These are phyloP conservation scores for Heliconius hortense DNA, from an alignment of 2,888 invertebrate species.

Conservation along the genomic window DNA sequence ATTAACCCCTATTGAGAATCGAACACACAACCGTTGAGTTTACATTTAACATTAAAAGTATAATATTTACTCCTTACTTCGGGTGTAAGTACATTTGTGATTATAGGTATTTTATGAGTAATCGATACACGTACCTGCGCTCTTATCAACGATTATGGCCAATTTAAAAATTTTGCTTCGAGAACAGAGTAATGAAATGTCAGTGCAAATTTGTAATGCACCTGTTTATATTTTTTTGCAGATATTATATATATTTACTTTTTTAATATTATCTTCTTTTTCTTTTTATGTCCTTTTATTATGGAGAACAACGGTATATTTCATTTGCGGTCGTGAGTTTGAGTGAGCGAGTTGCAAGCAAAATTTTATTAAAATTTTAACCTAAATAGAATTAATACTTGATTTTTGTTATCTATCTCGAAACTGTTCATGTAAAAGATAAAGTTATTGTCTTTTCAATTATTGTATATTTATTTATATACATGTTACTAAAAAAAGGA, in stretches of 20 bases:
- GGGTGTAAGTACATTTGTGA: background rate
- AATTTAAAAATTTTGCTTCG: slow-evolving; percentile 39
- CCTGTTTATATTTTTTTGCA: background rate
- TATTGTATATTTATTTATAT: too few relatives aligned
- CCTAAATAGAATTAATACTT: too few relatives aligned
- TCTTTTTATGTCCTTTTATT: background rate
- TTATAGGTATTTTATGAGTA: slow-evolving; percentile 11
- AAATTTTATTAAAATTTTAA: too few relatives aligned
- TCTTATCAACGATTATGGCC: slow-evolving; percentile 39
- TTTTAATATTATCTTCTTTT: background rate
- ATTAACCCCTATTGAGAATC: background rate
- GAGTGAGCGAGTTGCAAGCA: too few relatives aligned
- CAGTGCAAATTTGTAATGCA: background rate
- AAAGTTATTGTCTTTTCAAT: too few relatives aligned
- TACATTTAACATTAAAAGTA: background rate
- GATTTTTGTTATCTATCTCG: too few relatives aligned
- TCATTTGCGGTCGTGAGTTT: too few relatives aligned
- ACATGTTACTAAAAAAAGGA: too few relatives aligned
- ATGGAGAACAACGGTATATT: too few relatives aligned
- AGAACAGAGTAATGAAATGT: slow-evolving; percentile 19
- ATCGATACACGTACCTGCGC: slow-evolving; percentile 28
- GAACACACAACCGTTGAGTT: background rate
- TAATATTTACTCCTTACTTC: background rate
- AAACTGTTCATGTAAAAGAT: too few relatives aligned
- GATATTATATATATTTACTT: too few relatives aligned